Evolutionary conservation across 2,113 vertebrate species (phyloP).

Genomic region (Rafetus swinhoei): DNA sequence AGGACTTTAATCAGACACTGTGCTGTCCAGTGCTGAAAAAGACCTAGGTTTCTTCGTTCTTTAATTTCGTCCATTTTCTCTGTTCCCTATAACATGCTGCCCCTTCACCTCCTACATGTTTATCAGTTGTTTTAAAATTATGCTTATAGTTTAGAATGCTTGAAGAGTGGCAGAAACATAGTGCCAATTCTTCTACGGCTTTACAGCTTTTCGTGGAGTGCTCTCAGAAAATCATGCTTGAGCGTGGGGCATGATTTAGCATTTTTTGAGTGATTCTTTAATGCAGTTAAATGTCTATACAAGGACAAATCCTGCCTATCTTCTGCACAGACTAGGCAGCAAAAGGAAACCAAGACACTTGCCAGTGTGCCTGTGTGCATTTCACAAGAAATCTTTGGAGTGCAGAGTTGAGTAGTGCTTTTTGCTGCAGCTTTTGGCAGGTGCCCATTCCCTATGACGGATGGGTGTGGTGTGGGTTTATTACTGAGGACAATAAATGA

Average conservation of each 20-base stretch:
- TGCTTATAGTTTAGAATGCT: background rate
- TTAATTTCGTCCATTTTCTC: background rate
- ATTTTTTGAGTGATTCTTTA: constrained; percentile 8
- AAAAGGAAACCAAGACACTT: background rate
- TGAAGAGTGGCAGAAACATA: constrained; percentile 4
- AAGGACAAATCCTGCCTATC: background rate
- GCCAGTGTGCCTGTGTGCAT: background rate
- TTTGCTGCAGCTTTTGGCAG: background rate
- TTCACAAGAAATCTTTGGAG: background rate
- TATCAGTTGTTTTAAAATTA: background rate
- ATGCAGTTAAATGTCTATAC: background rate
- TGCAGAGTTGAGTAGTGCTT: background rate
- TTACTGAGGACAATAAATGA: background rate
- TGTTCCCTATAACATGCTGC: constrained; percentile 11
- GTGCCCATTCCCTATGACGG: background rate
- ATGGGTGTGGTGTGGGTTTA: background rate
- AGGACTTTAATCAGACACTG: background rate
- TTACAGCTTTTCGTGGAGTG: constrained; percentile 1
- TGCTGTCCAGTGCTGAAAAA: constrained; percentile 62
- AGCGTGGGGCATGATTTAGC: constrained; percentile 2
- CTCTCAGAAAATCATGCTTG: constrained; percentile 11
- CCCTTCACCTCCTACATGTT: background rate
- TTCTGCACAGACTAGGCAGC: background rate
- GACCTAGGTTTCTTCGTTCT: background rate
- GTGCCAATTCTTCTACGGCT: background rate